Percentiles rank a stretch among this genome's conserved stretches.
phyloP scores from a whole-genome alignment of 1,140 invertebrate species.

The Contarinia nasturtii region DNA sequence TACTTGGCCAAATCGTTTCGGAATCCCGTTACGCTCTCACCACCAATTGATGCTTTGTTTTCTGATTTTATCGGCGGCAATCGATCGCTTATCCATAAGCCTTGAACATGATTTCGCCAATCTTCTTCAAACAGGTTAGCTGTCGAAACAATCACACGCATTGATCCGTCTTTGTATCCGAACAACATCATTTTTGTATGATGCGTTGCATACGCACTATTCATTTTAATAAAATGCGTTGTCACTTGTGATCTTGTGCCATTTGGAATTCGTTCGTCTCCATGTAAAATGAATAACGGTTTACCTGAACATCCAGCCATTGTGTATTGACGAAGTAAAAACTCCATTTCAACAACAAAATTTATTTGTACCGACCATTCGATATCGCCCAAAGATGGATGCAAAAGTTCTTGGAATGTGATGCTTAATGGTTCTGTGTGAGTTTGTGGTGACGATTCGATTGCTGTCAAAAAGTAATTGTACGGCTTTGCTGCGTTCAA shows the following conservation, averaged over 20 bases:
- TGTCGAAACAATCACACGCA: conserved; percentile 76
- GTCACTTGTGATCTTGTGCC: too few species aligned
- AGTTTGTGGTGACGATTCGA: conserved; percentile 38
- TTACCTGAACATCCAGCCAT: too few species aligned
- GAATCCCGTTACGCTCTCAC: conserved; percentile 71
- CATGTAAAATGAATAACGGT: too few species aligned
- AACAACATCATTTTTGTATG: conserved; percentile 88
- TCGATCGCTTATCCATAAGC: too few species aligned
- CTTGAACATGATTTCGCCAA: conserved; percentile 63
- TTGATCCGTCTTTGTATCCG: conserved; percentile 57
- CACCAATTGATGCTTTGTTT: too few species aligned
- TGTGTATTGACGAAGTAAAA: conserved; percentile 37
- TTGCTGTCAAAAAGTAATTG: conserved; percentile 59
- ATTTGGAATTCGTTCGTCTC: too few species aligned
- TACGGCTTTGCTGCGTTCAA: conserved; percentile 49
- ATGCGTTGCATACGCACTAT: conserved; percentile 77
- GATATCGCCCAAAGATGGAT: conserved; percentile 51
- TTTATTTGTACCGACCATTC: conserved; percentile 66
- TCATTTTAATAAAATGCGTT: too few species aligned
- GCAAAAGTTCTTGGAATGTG: conserved; percentile 55
- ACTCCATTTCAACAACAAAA: conserved; percentile 78
- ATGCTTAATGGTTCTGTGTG: conserved; percentile 41
- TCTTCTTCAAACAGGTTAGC: conserved; percentile 81
- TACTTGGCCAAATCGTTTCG: conserved; percentile 72
- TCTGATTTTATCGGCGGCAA: too few species aligned